Evolutionary conservation across 2,888 invertebrate genomes (phyloP).

Genomic region (Polietes domitor): DNA sequence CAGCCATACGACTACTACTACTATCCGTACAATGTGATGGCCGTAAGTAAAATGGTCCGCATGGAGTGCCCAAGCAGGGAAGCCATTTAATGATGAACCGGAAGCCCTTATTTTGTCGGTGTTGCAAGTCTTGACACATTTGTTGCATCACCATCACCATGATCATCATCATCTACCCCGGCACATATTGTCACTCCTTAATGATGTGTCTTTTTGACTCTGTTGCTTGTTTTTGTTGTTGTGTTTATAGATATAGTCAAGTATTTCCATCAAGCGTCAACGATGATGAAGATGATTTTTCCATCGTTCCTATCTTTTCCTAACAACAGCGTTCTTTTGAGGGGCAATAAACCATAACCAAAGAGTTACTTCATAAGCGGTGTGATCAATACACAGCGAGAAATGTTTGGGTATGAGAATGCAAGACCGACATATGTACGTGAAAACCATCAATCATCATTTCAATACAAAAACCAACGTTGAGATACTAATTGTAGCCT

Average conservation of each 20-base stretch:
- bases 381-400: neutral
- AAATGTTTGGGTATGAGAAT: neutral
- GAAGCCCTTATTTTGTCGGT: constrained; percentile 61
- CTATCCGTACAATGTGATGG: constrained; percentile 46
- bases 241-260: constrained; percentile 2
- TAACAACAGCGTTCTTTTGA: constrained; percentile 1
- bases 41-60: neutral
- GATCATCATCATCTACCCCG: neutral
- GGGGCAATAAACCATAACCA: constrained; percentile 53
- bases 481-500: too few species aligned
- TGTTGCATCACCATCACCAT: constrained; percentile 52
- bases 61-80: constrained; percentile 30
- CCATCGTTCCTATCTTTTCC: constrained; percentile 14
- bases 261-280: constrained; percentile 9
- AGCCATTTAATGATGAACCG: constrained; percentile 56
- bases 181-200: constrained; percentile 28
- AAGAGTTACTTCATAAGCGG: neutral
- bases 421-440: too few species aligned
- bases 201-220: constrained; percentile 41
- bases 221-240: neutral
- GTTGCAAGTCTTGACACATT: constrained; percentile 57
- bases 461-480: too few species aligned
- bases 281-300: constrained; percentile 48
- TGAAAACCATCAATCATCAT: too few species aligned
- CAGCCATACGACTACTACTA: constrained; percentile 31